phyloP scores from a whole-genome alignment of 2,113 vertebrate species.

The Bubo bubo region DNA sequence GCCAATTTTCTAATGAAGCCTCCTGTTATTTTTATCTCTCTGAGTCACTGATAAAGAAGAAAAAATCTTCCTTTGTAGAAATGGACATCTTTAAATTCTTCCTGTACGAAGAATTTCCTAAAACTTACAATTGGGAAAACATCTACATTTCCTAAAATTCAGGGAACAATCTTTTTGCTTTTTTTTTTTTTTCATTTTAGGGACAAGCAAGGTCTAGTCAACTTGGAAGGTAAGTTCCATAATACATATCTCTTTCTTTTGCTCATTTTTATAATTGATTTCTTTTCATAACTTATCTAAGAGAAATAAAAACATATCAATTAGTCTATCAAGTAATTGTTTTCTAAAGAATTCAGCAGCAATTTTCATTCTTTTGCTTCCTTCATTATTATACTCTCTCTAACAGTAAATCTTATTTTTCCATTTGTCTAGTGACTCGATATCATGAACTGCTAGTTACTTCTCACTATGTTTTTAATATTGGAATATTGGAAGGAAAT shows the following conservation, averaged over 20 bases:
- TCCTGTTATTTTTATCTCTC: neutral
- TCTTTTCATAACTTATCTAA: neutral
- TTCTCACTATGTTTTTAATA: neutral
- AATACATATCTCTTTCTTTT: neutral
- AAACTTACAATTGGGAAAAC: neutral
- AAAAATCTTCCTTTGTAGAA: neutral
- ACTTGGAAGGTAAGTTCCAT: neutral
- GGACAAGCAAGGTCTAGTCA: neutral
- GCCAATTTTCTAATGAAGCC: neutral
- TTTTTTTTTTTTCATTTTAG: neutral
- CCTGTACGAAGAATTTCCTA: neutral
- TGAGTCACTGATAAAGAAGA: neutral
- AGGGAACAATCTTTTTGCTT: neutral
- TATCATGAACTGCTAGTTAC: neutral
- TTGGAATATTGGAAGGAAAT: neutral
- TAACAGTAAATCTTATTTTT: neutral
- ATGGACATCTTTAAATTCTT: rapidly evolving
- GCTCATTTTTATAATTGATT: neutral
- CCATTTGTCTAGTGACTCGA: neutral
- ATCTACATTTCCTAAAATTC: neutral
- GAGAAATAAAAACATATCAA: neutral
- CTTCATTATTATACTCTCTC: neutral
- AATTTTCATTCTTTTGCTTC: neutral
- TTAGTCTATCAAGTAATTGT: neutral
- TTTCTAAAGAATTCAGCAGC: neutral